These are phyloP conservation scores for Torymus tubicola DNA, from an alignment of 2,888 invertebrate species.

Conservation along the genomic window DNA sequence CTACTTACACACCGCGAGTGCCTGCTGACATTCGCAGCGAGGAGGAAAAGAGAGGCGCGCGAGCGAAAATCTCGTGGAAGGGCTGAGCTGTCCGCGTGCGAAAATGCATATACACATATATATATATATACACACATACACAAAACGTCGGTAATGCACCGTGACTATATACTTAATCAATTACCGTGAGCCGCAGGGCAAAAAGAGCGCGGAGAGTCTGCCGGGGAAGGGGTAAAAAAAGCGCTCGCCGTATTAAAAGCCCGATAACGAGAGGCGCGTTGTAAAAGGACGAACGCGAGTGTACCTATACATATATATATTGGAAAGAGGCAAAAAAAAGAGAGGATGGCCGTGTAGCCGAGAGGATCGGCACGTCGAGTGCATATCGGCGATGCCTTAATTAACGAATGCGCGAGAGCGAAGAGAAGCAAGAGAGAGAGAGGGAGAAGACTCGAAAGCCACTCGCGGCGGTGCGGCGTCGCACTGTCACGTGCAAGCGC, in stretches of 20 bases:
- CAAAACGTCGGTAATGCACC: neutral
- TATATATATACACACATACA: too few relatives aligned
- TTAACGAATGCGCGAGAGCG: conserved; percentile 8
- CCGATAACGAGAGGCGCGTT: conserved; percentile 10
- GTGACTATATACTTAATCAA: conserved; percentile 33
- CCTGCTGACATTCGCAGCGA: too few relatives aligned
- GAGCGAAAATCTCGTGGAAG: too few relatives aligned
- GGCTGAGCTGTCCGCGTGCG: too few relatives aligned
- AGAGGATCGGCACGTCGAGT: too few relatives aligned
- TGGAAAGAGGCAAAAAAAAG: conserved; percentile 3
- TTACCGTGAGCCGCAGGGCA: neutral
- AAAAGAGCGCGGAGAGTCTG: neutral
- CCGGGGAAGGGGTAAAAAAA: too few relatives aligned
- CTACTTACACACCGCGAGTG: neutral
- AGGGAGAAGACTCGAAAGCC: neutral
- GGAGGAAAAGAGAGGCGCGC: too few relatives aligned
- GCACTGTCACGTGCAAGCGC: too few relatives aligned
- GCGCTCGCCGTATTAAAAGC: conserved; percentile 18
- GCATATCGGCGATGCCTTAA: conserved; percentile 18
- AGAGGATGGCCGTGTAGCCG: neutral
- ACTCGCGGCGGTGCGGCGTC: neutral
- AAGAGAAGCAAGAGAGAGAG: neutral
- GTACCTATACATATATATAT: neutral
- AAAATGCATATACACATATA: too few relatives aligned
- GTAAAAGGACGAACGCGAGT: neutral